Evolutionary conservation across 2,888 invertebrate species (phyloP), one percentile per base, ranked within the genome.

Genomic region (Xiphydria camelus): DNA sequence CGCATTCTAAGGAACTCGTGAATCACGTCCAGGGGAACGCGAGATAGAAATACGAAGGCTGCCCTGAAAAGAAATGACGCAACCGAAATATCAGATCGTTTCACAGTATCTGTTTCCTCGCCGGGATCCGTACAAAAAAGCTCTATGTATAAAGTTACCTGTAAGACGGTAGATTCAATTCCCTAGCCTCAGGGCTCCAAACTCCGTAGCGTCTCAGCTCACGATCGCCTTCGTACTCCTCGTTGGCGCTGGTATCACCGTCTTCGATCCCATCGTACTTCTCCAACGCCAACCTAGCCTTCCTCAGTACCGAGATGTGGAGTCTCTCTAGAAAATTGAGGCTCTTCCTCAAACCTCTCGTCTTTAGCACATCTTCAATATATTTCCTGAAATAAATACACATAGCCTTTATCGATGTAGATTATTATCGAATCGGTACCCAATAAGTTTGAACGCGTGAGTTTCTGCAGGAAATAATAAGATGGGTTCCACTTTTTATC

Each of bases 1-100:
- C 94, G 79, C 80, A 95, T 86, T 48, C 86, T 79, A 31, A 96
- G 79, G 78, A 94, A 95, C 76, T 96, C 94, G 68, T 94, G 91
- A 51, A 94, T 87, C n/a, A 94, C 86, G 75, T 95, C 93, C 65
- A 97, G 77, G 17, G 93, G 91, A 39, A 95, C 85, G 38, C 88
- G 84, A 47, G 90, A 86, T 10, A 96, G 81, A 73, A 94, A 91
- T 40, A 95, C 81, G 78, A 93, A 96, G 49, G 88, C 84, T 22
- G 88, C 84, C 58, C 88, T 71, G 18, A 15, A 47, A 52, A 41
- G n/a, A n/a, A n/a, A n/a, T n/a, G n/a, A n/a, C n/a, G n/a, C n/a
- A n/a, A n/a, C n/a, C n/a, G n/a, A n/a, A n/a, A n/a, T n/a, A n/a
- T n/a, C n/a, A n/a, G n/a, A n/a, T n/a, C n/a, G n/a, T n/a, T n/a